Evolutionary conservation across 2,113 vertebrate species (phyloP).

Genomic region (Eudorcas thomsonii): DNA sequence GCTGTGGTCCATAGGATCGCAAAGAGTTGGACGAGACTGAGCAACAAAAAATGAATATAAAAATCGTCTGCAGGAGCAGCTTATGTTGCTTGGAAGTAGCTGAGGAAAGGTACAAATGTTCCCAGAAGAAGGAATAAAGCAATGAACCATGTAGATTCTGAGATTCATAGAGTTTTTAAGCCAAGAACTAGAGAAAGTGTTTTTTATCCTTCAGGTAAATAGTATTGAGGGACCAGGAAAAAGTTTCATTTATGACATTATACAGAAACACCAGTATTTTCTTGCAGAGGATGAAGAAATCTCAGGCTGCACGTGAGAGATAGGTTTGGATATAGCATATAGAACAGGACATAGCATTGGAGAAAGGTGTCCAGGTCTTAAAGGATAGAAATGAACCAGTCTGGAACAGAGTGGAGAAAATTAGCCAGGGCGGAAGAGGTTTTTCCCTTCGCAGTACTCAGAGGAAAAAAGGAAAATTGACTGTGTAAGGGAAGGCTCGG

Average conservation of each 20-base stretch:
- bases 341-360: too few relatives aligned
- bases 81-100: background rate
- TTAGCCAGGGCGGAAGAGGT: background rate
- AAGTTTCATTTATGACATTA: background rate
- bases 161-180: background rate
- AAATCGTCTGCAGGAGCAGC: background rate
- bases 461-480: background rate
- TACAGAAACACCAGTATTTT: background rate
- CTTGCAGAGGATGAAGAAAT: background rate
- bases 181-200: background rate
- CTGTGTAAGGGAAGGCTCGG: background rate
- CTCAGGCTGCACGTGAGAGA: fast-evolving
- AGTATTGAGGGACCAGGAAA: fast-evolving
- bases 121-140: background rate
- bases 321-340: background rate
- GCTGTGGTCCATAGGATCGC: background rate
- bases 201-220: background rate
- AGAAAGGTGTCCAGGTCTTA: background rate
- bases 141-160: background rate
- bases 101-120: background rate
- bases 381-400: background rate
- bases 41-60: too few relatives aligned
- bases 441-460: background rate
- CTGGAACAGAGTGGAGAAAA: background rate
- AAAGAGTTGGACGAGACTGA: too few relatives aligned